Evolutionary conservation across 2,113 vertebrate species (phyloP).

Genomic region (Turdus rufiventris): DNA sequence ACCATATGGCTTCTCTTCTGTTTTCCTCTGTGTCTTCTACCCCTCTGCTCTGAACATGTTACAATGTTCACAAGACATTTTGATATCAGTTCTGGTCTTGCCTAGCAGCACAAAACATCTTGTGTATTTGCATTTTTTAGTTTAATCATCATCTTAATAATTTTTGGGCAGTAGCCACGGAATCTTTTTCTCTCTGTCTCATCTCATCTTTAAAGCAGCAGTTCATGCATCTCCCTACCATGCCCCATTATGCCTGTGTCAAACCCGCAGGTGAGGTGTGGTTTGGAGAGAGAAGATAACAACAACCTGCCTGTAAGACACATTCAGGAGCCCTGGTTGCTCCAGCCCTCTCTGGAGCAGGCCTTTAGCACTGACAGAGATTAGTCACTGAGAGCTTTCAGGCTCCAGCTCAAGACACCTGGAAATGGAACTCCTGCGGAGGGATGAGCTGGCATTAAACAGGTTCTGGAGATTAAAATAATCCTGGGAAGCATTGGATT

Average conservation of each 20-base stretch:
- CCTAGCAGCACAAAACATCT: constrained; percentile 73
- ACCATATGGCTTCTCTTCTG: constrained; percentile 70
- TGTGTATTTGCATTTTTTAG: constrained; percentile 74
- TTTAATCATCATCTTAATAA: constrained; percentile 75
- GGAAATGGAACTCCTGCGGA: neutral
- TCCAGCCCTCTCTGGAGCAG: neutral
- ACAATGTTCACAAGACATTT: constrained; percentile 67
- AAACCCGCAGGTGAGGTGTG: neutral
- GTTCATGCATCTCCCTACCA: neutral
- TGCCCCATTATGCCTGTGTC: neutral
- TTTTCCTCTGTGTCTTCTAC: constrained; percentile 61
- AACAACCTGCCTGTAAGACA: neutral
- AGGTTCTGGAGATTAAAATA: neutral
- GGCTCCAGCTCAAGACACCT: neutral
- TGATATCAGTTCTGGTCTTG: constrained; percentile 56
- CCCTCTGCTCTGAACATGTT: constrained; percentile 44
- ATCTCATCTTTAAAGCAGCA: constrained; percentile 28
- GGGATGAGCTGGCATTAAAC: neutral
- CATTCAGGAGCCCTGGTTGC: neutral
- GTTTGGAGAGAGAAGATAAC: neutral
- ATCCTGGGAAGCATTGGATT: neutral
- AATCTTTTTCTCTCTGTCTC: constrained; percentile 44
- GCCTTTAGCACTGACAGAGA: neutral
- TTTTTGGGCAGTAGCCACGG: constrained; percentile 70
- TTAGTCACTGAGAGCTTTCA: neutral